Evolutionary conservation across 2,113 vertebrate genomes (phyloP), one percentile per base, ranked within the genome.

Genomic region (Marmota flaviventris): DNA sequence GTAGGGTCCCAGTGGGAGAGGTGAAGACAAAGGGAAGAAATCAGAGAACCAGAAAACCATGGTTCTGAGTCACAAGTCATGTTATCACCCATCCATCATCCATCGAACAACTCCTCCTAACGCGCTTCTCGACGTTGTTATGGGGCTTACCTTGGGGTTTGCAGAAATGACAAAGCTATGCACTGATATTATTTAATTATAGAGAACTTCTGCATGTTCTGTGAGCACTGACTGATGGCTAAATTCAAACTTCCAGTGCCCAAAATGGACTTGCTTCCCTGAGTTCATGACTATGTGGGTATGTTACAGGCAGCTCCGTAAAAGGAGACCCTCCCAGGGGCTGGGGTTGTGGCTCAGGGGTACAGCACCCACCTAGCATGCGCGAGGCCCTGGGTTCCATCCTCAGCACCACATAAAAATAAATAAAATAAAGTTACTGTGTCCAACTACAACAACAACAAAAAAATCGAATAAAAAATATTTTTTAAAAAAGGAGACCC

Each of bases 1-100:
- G 0, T 17, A 5, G 2, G 4, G 8, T 22, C 56, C 51, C 39
- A 3, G 34, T 3, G 42, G 76, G 42, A 48, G 34, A 11, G 1
- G 18, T n/a, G 42, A 20, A 18, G 48, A 13, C 42, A 34, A 14
- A 81, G 24, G 76, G 32, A 10, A n/a, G 5, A 17, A 63, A 37
- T 25, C 18, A 2, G 56, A 86, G 84, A 45, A 14, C 12, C 8
- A 22, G 67, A 58, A 34, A 92, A 70, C 34, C 65, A 29, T 1
- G 34, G 27, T 29, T 76, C 3, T 58, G 56, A 48, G 25, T 18
- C 3, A 13, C 10, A 12, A 45, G 8, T 5, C 3, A 0, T 11
- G 67, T 4, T 22, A 32, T 53, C 29, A 17, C 13, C 27, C 22
- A 6, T 3, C 39, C 32, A 2, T 56, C 69, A 25, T 5, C 25